Evolutionary conservation across 2,113 vertebrate species (phyloP).

Genomic region (Oncorhynchus mykiss): DNA sequence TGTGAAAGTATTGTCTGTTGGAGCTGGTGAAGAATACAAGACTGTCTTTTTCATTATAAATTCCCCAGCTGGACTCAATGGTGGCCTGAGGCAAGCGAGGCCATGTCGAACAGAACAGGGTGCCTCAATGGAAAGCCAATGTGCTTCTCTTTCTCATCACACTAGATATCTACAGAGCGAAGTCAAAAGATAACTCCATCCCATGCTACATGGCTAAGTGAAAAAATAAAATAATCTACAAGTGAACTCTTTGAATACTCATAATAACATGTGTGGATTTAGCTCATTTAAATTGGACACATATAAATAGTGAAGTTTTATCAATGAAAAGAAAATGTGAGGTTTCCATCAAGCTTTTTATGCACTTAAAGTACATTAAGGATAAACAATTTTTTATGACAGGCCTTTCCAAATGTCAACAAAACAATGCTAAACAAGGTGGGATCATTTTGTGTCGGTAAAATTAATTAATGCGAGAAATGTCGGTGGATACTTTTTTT

Average conservation of each 20-base stretch:
- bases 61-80: constrained; percentile 70
- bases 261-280: too few relatives aligned
- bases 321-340: too few relatives aligned
- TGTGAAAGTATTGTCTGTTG: constrained; percentile 68
- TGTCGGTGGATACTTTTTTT: too few relatives aligned
- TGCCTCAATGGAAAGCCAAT: constrained; percentile 54
- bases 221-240: constrained; percentile 59
- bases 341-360: too few relatives aligned
- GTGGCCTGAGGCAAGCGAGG: constrained; percentile 55
- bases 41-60: constrained; percentile 72
- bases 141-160: constrained; percentile 50
- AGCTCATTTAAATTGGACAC: too few relatives aligned
- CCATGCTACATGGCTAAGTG: constrained; percentile 30
- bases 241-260: constrained; percentile 29
- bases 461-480: too few relatives aligned
- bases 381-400: too few relatives aligned
- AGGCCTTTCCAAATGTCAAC: too few relatives aligned
- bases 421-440: too few relatives aligned
- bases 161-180: constrained; percentile 46
- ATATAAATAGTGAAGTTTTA: too few relatives aligned
- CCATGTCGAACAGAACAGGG: constrained; percentile 13
- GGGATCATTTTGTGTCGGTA: too few relatives aligned
- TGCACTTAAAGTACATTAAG: too few relatives aligned
- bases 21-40: constrained; percentile 73
- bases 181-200: constrained; percentile 23